phyloP scores from a whole-genome alignment of 1,140 invertebrate genomes.

The Wasmannia auropunctata region DNA sequence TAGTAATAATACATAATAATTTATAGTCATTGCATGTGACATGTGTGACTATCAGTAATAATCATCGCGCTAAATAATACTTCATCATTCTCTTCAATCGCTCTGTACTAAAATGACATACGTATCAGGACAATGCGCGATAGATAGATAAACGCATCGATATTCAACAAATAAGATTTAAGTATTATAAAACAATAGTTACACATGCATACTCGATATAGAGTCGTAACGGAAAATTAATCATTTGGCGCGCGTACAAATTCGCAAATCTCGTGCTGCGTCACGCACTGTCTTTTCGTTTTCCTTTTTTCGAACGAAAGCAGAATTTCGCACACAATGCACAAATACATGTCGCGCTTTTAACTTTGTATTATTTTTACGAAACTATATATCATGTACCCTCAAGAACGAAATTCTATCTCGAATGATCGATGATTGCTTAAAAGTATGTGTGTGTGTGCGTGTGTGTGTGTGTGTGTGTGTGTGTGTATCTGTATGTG shows the following conservation, averaged over 20 bases:
- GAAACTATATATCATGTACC: background rate
- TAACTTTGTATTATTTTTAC: background rate
- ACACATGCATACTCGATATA: background rate
- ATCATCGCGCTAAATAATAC: constrained; percentile 69
- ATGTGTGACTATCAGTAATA: constrained; percentile 65
- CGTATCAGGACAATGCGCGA: background rate
- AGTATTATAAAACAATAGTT: constrained; percentile 3
- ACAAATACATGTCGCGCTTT: background rate
- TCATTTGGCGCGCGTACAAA: background rate
- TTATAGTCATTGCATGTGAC: constrained; percentile 64
- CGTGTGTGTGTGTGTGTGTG: too few species aligned
- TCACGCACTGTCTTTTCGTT: background rate
- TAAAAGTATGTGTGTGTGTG: background rate
- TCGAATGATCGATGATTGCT: constrained; percentile 16
- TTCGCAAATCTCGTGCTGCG: constrained; percentile 1
- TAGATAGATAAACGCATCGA: background rate
- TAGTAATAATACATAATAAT: constrained; percentile 74
- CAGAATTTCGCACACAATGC: background rate
- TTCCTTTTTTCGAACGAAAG: background rate
- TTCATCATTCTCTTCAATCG: constrained; percentile 51
- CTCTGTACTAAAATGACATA: constrained; percentile 33
- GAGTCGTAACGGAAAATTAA: constrained; percentile 26
- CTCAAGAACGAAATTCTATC: background rate
- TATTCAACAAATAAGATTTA: constrained; percentile 29
- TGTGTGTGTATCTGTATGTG: background rate